Percentiles rank a stretch among this genome's conserved stretches.
These are phyloP conservation scores for Halesus radiatus DNA, from an alignment of 1,140 invertebrate genomes.

Conservation along the genomic window DNA sequence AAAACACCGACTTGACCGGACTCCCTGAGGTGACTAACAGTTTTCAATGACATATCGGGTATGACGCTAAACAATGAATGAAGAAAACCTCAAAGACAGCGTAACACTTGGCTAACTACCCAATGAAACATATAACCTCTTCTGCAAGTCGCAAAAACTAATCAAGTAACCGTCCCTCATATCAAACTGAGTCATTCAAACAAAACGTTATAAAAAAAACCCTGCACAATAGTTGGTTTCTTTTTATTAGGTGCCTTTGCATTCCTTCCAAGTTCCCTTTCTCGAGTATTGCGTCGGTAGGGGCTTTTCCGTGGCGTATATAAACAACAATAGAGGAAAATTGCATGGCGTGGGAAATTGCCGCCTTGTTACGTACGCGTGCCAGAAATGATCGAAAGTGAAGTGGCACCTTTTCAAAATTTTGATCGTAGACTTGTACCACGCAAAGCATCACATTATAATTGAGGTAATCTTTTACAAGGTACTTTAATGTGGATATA, in stretches of 20 bases:
- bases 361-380: background rate
- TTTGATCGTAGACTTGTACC: background rate
- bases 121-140: constrained; percentile 27
- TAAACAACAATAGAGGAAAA: constrained; percentile 16
- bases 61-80: constrained; percentile 30
- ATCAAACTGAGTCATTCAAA: background rate
- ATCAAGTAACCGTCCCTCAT: background rate
- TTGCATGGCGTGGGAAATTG: constrained; percentile 21
- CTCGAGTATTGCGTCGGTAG: background rate
- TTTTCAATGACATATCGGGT: constrained; percentile 25
- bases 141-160: background rate
- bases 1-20: background rate
- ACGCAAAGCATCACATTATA: background rate
- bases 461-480: background rate
- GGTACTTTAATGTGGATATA: no score
- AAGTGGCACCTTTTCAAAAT: background rate
- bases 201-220: background rate
- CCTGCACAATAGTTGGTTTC: background rate
- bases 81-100: constrained; percentile 6
- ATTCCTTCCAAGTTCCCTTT: background rate
- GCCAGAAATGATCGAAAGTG: background rate
- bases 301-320: constrained; percentile 1
- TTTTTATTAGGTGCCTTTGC: background rate
- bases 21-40: constrained; percentile 9
- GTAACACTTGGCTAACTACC: constrained; percentile 15